Evolutionary conservation across 2,888 invertebrate species (phyloP).

Genomic region (Gortyna flavago): DNA sequence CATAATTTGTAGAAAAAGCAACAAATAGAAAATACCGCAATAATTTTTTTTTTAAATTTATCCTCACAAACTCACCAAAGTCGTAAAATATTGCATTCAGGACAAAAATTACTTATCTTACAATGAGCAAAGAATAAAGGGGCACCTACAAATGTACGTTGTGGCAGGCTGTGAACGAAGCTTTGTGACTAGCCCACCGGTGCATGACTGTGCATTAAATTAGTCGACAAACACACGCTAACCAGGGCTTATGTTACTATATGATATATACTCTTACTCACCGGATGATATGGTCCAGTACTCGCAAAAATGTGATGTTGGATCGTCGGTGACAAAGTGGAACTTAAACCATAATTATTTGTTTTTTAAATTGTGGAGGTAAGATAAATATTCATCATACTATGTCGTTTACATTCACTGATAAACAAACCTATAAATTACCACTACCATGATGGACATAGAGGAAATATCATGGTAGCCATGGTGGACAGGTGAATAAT

Average conservation of each 20-base stretch:
- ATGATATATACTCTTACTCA: slow-evolving; percentile 47
- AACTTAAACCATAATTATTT: slow-evolving; percentile 16
- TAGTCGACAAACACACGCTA: slow-evolving; percentile 64
- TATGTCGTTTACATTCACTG: background rate
- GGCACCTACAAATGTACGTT: slow-evolving; percentile 38
- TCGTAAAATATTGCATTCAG: slow-evolving; percentile 29
- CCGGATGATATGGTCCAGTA: slow-evolving; percentile 22
- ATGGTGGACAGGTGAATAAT: background rate
- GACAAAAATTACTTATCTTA: slow-evolving; percentile 37
- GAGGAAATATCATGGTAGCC: too few species aligned
- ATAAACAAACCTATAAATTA: background rate
- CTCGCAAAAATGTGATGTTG: slow-evolving; percentile 22
- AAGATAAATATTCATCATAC: slow-evolving; percentile 6
- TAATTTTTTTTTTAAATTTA: too few species aligned
- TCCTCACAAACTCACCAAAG: slow-evolving; percentile 18
- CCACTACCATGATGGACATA: background rate
- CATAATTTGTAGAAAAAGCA: background rate
- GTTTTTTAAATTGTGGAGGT: slow-evolving; percentile 15
- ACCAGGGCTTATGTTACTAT: slow-evolving; percentile 50
- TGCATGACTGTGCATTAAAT: slow-evolving; percentile 75
- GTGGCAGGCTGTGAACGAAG: slow-evolving; percentile 61
- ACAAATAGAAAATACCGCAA: background rate
- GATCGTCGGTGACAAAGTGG: slow-evolving; percentile 39
- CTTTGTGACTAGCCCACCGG: slow-evolving; percentile 71
- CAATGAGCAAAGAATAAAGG: slow-evolving; percentile 56